Percentiles rank a stretch among this genome's conserved stretches.
phyloP scores from a whole-genome alignment of 2,113 vertebrate species.

The Columba janthina region DNA sequence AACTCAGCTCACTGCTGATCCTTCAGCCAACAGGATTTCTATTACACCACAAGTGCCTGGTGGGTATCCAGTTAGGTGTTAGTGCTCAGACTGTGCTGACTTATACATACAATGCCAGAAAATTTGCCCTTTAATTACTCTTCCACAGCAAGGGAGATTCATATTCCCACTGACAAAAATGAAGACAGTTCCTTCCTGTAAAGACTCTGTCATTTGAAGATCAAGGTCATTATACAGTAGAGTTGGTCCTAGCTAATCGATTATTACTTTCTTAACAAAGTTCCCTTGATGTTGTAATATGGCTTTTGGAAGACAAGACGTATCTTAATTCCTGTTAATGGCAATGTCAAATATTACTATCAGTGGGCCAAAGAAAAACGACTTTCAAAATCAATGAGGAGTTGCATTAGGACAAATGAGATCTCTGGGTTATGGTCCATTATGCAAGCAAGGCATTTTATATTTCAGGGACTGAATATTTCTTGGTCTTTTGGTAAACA shows the following conservation, averaged over 20 bases:
- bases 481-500: background rate
- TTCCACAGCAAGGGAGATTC: background rate
- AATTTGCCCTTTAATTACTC: slow-evolving; percentile 39
- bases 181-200: background rate
- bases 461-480: background rate
- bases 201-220: background rate
- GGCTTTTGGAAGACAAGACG: background rate
- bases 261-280: background rate
- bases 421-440: background rate
- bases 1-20: background rate
- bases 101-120: background rate
- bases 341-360: background rate
- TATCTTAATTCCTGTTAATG: background rate
- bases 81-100: background rate
- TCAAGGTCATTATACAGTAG: background rate
- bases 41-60: background rate
- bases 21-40: background rate
- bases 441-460: background rate
- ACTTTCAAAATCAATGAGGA: background rate
- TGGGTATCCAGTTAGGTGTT: background rate
- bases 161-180: background rate
- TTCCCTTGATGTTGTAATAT: background rate
- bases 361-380: background rate
- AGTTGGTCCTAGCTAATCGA: background rate
- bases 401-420: background rate